A percentile compares a stretch with the other conserved stretches of the same genome.
These are phyloP conservation scores for Sycophila texana DNA, from an alignment of 2,888 invertebrate genomes.

Conservation along the genomic window DNA sequence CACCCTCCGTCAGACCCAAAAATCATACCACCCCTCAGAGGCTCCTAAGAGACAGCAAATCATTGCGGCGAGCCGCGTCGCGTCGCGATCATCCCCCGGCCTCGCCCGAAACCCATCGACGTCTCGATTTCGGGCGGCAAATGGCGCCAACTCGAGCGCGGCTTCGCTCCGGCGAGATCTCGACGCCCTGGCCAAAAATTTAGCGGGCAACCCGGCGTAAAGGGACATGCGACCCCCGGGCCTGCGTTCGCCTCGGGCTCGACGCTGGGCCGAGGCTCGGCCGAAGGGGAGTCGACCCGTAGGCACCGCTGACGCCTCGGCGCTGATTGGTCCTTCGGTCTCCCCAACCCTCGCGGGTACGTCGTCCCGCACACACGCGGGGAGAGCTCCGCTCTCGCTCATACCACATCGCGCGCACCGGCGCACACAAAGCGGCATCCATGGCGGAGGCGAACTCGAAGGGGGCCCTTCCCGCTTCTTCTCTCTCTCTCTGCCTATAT, in stretches of 20 bases:
- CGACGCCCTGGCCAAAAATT: too few species aligned
- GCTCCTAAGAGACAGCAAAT: too few species aligned
- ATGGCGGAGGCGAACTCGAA: conserved; percentile 26
- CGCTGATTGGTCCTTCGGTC: conserved; percentile 35
- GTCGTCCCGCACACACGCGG: conserved; percentile 11
- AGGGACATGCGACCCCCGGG: too few species aligned
- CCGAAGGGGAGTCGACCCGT: conserved; percentile 42
- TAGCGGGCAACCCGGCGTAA: too few species aligned
- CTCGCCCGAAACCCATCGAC: too few species aligned
- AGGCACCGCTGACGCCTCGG: conserved; percentile 30
- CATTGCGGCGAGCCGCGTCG: too few species aligned
- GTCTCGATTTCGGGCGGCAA: too few species aligned
- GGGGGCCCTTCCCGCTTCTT: conserved; percentile 1
- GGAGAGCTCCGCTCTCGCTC: conserved; percentile 3
- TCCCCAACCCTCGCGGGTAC: conserved; percentile 44
- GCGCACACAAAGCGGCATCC: conserved; percentile 26
- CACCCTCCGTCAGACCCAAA: too few species aligned
- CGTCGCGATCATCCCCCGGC: too few species aligned
- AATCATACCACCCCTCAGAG: too few species aligned
- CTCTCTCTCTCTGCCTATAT: conserved; percentile 8
- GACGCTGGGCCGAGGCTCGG: background rate
- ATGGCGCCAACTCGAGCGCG: too few species aligned
- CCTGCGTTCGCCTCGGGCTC: background rate
- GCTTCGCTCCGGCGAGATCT: too few species aligned
- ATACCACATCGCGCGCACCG: background rate